A percentile compares a stretch with the other conserved stretches of the same genome.
Conservation (phyloP, 2,797 vertebrate species). For the Otolemur crassicaudatus region DNA sequence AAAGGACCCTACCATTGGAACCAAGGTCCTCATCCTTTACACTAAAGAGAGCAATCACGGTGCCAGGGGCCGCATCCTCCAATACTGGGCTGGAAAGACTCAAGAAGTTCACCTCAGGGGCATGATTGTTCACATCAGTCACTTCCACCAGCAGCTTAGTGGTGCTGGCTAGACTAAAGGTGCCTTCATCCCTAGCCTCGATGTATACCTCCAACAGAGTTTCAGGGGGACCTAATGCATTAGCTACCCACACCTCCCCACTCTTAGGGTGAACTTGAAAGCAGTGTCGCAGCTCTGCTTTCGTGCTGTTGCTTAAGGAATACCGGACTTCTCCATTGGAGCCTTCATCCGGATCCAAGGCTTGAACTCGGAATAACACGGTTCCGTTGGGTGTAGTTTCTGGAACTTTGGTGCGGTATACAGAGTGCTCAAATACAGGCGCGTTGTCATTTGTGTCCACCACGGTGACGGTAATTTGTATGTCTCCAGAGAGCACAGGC, state of each 20-base stretch:
- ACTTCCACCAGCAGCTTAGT: slow-evolving; percentile 89
- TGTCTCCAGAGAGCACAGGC: slow-evolving; percentile 84
- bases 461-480: slow-evolving; percentile 84
- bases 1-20: slow-evolving; percentile 86
- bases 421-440: slow-evolving; percentile 85
- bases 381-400: slow-evolving; percentile 89
- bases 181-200: slow-evolving; percentile 88
- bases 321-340: slow-evolving; percentile 88
- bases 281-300: slow-evolving; percentile 78
- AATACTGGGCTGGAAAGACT: slow-evolving; percentile 86
- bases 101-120: slow-evolving; percentile 87
- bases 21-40: slow-evolving; percentile 88
- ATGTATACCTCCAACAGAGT: slow-evolving; percentile 85
- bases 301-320: slow-evolving; percentile 87
- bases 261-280: slow-evolving; percentile 89
- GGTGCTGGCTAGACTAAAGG: slow-evolving; percentile 85
- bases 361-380: slow-evolving; percentile 86
- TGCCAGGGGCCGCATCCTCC: slow-evolving; percentile 87
- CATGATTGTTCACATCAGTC: slow-evolving; percentile 89
- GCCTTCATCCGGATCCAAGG: slow-evolving; percentile 89
- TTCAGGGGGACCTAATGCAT: slow-evolving; percentile 84
- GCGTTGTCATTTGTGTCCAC: slow-evolving; percentile 90
- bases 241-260: slow-evolving; percentile 88
- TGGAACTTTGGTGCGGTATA: slow-evolving; percentile 87
- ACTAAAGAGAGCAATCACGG: slow-evolving; percentile 87